Percentiles rank a stretch among this genome's conserved stretches.
Evolutionary conservation across 2,797 vertebrate genomes (phyloP).

Genomic region (Hephaestus fuliginosus): DNA sequence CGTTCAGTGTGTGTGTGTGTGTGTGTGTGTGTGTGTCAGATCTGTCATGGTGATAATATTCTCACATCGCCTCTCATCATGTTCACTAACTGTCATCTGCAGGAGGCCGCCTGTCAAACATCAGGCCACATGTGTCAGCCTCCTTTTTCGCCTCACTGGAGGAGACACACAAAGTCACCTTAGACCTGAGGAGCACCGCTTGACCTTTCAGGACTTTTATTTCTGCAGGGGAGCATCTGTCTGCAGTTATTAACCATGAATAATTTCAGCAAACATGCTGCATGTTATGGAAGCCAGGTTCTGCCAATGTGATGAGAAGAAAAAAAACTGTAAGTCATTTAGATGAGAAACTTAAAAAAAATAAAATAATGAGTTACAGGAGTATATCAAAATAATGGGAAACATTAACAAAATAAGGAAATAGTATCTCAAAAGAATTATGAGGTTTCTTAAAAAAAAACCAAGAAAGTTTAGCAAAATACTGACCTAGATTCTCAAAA

Average conservation of each 20-base stretch:
- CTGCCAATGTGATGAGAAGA: too few species aligned
- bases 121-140: conserved; percentile 45
- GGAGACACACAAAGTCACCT: not conserved
- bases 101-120: conserved; percentile 8
- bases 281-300: not conserved
- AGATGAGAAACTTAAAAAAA: too few species aligned
- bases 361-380: too few species aligned
- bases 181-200: conserved; percentile 20
- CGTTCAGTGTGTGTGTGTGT: not conserved
- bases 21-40: conserved; percentile 15
- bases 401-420: too few species aligned
- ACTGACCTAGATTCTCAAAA: too few species aligned
- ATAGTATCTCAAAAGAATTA: too few species aligned
- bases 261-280: not conserved
- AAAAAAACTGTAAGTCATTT: too few species aligned
- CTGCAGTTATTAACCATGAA: conserved; percentile 6
- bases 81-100: not conserved
- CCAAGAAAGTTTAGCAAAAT: too few species aligned
- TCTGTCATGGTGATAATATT: conserved; percentile 11
- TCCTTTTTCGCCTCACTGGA: not conserved
- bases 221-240: conserved; percentile 35
- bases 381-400: too few species aligned
- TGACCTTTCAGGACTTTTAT: conserved; percentile 7
- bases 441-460: too few species aligned
- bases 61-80: conserved; percentile 5